Evolutionary conservation across 2,888 invertebrate genomes (phyloP), one percentile per base, ranked within the genome.

Genomic region (Zygaena filipendulae): DNA sequence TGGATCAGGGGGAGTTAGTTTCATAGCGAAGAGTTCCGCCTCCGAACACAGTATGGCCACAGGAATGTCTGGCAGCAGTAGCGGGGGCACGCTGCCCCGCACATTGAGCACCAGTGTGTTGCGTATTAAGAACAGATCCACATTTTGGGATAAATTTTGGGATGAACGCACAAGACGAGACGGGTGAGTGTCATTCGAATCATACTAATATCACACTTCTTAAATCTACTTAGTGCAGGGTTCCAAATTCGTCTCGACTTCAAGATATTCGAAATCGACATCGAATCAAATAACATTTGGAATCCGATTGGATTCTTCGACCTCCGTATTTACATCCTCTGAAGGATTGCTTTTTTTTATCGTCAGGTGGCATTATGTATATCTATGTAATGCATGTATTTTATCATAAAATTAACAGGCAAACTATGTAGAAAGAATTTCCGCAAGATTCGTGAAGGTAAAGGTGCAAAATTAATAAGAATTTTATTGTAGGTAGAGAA

Each of bases 131-230:
- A 85, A 87, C 60, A 81, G 91, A 47, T 87, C 88, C 37, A 84
- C 88, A 24, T 93, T 92, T 66, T 92, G 92, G 92, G 90, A 91
- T 56, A 90, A 91, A 67, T 90, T 90, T 70, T 88, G 87, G 85
- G 85, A 87, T 47, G 85, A 87, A 43, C 82, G 85, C 45, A 84
- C 82, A 35, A 84, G 84, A 41, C 77, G 87, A 43, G 86, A 87
- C 59, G 84, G 82, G 88, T 88, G 81, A 88, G 88, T 87, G 49
- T 14, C 28, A 25, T 26, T 14, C 29, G 11, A 25, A 10, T 13
- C 12, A n/a, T n/a, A n/a, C n/a, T n/a, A n/a, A n/a, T n/a, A n/a
- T n/a, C n/a, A n/a, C n/a, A n/a, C n/a, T n/a, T n/a, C n/a, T n/a
- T n/a, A n/a, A n/a, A n/a, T n/a, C n/a, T n/a, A n/a, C n/a, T n/a